These are phyloP conservation scores for Geococcyx californianus DNA, from an alignment of 2,113 vertebrate species.

Conservation along the genomic window DNA sequence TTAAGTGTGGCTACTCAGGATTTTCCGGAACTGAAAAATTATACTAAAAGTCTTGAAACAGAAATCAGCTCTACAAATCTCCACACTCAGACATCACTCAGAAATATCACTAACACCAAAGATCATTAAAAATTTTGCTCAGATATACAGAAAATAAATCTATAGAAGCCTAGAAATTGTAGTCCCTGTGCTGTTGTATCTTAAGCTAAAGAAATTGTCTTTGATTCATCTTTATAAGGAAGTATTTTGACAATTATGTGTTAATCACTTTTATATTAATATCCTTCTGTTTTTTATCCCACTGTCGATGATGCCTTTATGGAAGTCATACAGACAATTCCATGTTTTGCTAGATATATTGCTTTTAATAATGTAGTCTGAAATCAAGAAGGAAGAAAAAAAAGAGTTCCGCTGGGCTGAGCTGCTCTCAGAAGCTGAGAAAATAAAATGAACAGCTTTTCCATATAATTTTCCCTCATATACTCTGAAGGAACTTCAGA, in stretches of 20 bases:
- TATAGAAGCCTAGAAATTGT: background rate
- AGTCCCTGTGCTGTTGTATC: background rate
- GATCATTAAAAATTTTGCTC: background rate
- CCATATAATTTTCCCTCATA: background rate
- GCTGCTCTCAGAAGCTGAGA: background rate
- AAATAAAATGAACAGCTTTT: background rate
- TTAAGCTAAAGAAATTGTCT: background rate
- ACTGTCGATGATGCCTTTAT: background rate
- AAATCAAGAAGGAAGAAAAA: background rate
- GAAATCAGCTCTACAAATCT: background rate
- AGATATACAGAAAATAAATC: background rate
- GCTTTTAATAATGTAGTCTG: background rate
- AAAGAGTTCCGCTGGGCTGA: background rate
- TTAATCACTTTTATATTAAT: background rate
- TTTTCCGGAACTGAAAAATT: background rate
- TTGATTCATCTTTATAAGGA: background rate
- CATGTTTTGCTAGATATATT: background rate
- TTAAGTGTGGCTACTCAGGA: background rate
- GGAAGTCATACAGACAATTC: background rate
- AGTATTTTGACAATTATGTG: background rate
- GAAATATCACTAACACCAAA: background rate
- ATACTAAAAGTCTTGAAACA: background rate
- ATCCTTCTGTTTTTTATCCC: background rate
- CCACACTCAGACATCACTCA: rapidly evolving
- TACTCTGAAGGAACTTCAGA: background rate